Conservation (phyloP, 2,113 vertebrate genomes). For the Lepisosteus osseus region DNA sequence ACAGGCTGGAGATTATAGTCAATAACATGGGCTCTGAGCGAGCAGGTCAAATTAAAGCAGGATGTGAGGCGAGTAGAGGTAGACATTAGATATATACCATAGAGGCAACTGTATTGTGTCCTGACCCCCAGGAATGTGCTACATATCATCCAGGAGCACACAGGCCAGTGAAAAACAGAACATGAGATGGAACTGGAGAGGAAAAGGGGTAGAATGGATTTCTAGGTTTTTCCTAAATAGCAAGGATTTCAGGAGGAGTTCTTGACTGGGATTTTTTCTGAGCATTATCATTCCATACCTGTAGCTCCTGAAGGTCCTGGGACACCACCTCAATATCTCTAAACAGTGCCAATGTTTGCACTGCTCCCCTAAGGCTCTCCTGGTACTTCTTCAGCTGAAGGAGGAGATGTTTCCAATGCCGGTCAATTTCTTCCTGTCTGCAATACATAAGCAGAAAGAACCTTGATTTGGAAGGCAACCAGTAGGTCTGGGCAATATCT, state of each 20-base stretch:
- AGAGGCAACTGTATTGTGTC: no score
- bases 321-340: conserved; percentile 66
- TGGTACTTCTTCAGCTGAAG: conserved; percentile 64
- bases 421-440: conserved; percentile 65
- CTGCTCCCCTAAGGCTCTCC: conserved; percentile 45
- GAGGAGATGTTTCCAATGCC: conserved; percentile 72
- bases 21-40: background rate
- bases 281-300: conserved; percentile 56
- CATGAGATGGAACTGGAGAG: background rate
- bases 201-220: no score
- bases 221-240: no score
- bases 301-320: conserved; percentile 73
- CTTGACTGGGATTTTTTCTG: background rate
- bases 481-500: no score
- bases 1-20: background rate
- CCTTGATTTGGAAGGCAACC: background rate
- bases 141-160: no score
- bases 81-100: no score
- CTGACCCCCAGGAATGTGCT: no score
- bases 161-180: background rate
- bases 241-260: background rate
- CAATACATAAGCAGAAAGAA: background rate
- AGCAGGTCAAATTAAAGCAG: no score
- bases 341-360: conserved; percentile 65
- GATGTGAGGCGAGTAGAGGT: no score